phyloP scores from a whole-genome alignment of 2,113 vertebrate genomes.

The Odontesthes bonariensis region DNA sequence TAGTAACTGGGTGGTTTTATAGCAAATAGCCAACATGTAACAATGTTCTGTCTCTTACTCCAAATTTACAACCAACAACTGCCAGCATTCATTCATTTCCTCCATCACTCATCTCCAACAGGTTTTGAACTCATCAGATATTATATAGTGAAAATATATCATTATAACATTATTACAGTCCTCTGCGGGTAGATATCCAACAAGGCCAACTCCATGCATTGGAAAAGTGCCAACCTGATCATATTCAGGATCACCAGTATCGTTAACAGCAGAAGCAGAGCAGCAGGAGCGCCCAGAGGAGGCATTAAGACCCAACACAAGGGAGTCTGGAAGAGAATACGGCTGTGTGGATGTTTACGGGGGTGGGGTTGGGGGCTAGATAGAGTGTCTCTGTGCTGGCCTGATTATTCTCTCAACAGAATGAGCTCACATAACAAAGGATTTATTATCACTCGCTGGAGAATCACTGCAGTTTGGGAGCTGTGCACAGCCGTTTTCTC shows the following conservation, averaged over 20 bases:
- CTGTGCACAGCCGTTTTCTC: slow-evolving; percentile 41
- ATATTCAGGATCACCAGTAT: slow-evolving; percentile 31
- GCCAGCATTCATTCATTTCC: background rate
- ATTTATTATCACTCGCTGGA: slow-evolving; percentile 72
- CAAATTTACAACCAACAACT: too few relatives aligned
- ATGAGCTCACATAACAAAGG: slow-evolving; percentile 76
- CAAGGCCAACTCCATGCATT: background rate
- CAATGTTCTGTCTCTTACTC: too few relatives aligned
- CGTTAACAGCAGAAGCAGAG: slow-evolving; percentile 13
- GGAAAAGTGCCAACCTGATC: background rate
- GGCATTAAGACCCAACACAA: slow-evolving; percentile 11
- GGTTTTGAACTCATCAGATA: slow-evolving; percentile 5
- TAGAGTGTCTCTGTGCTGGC: slow-evolving; percentile 65
- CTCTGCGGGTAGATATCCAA: slow-evolving; percentile 16
- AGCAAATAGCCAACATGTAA: background rate
- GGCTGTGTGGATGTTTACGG: slow-evolving; percentile 21
- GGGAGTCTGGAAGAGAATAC: slow-evolving; percentile 8
- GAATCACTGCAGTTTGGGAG: slow-evolving; percentile 67
- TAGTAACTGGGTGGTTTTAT: background rate
- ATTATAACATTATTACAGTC: slow-evolving; percentile 16
- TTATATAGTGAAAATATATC: slow-evolving; percentile 8
- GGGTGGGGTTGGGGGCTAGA: slow-evolving; percentile 4
- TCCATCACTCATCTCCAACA: slow-evolving; percentile 1
- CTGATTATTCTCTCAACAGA: slow-evolving; percentile 72
- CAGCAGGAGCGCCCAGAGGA: slow-evolving; percentile 26